Conservation (phyloP, 2,888 invertebrate genomes). For the Caenorhabditis japonica region DNA sequence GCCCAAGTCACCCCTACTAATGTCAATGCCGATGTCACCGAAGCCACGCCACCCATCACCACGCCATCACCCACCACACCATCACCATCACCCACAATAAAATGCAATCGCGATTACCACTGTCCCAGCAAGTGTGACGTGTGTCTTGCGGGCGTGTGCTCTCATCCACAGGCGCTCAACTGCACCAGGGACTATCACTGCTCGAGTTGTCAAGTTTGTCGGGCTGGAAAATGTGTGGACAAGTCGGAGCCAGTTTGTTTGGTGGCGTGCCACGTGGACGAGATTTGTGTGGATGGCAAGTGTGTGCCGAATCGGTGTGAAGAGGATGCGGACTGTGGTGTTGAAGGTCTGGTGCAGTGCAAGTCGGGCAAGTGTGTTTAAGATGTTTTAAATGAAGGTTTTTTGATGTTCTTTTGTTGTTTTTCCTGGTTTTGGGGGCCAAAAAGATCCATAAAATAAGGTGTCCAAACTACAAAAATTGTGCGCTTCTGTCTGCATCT, state of each 20-base stretch:
- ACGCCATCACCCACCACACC: not conserved
- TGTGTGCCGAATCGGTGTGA: slow-evolving; percentile 21
- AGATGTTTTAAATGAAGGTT: too few relatives aligned
- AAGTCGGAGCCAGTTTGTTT: not conserved
- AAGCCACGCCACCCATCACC: too few relatives aligned
- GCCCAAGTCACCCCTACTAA: too few relatives aligned
- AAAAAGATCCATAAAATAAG: too few relatives aligned
- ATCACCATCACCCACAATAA: slow-evolving; percentile 3
- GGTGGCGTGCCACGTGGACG: slow-evolving; percentile 6
- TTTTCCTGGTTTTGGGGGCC: too few relatives aligned
- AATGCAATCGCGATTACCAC: slow-evolving; percentile 37
- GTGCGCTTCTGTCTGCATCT: too few relatives aligned
- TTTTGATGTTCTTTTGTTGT: too few relatives aligned
- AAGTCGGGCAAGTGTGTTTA: slow-evolving; percentile 9
- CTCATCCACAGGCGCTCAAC: slow-evolving; percentile 9
- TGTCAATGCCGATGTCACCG: too few relatives aligned
- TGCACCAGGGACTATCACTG: slow-evolving; percentile 39
- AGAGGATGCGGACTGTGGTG: slow-evolving; percentile 16
- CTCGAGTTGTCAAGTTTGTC: slow-evolving; percentile 22
- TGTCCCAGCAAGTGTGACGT: slow-evolving; percentile 22
- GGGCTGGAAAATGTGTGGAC: slow-evolving; percentile 13
- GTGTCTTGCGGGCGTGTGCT: slow-evolving; percentile 21
- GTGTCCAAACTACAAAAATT: too few relatives aligned
- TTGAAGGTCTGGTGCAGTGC: slow-evolving; percentile 4
- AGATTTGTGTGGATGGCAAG: slow-evolving; percentile 9